phyloP scores from a whole-genome alignment of 92 coral and sea anemone genomes.

The Anthopleura xanthogrammica region DNA sequence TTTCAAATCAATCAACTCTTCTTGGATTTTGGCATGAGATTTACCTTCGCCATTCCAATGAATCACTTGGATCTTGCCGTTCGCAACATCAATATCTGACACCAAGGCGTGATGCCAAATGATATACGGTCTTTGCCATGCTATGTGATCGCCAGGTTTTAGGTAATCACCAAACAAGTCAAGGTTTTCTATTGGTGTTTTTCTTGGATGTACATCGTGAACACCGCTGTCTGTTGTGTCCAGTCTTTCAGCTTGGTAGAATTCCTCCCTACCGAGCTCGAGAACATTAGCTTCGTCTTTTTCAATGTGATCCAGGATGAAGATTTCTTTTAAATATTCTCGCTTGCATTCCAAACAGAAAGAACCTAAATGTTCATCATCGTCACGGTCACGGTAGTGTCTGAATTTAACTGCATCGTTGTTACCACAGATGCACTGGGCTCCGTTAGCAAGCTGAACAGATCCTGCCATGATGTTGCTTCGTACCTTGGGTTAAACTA shows the following conservation, averaged over 20 bases:
- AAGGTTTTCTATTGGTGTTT: constrained; percentile 24
- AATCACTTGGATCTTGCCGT: constrained; percentile 41
- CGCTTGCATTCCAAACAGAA: constrained; percentile 27
- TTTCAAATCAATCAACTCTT: constrained; percentile 30
- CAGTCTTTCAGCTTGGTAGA: constrained; percentile 24
- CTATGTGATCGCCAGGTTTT: constrained; percentile 63
- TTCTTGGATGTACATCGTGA: constrained; percentile 42
- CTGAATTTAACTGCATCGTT: constrained; percentile 36
- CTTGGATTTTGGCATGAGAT: constrained; percentile 8
- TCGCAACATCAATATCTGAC: constrained; percentile 36
- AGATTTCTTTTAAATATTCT: constrained; percentile 33
- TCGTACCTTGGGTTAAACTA: too few relatives aligned
- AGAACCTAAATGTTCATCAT: constrained; percentile 32
- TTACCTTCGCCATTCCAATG: constrained; percentile 40
- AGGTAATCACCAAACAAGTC: constrained; percentile 37
- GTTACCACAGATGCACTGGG: constrained; percentile 39
- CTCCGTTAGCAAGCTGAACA: constrained; percentile 44
- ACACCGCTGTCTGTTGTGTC: constrained; percentile 34
- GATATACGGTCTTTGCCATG: constrained; percentile 51
- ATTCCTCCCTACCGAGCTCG: constrained; percentile 25
- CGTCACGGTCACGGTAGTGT: constrained; percentile 12
- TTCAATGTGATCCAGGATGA: constrained; percentile 10
- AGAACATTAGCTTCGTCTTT: constrained; percentile 15
- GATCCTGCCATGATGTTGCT: constrained; percentile 16
- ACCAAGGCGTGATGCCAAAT: constrained; percentile 74